phyloP scores from a whole-genome alignment of 2,888 invertebrate genomes.

The Sphecodes monilicornis region DNA sequence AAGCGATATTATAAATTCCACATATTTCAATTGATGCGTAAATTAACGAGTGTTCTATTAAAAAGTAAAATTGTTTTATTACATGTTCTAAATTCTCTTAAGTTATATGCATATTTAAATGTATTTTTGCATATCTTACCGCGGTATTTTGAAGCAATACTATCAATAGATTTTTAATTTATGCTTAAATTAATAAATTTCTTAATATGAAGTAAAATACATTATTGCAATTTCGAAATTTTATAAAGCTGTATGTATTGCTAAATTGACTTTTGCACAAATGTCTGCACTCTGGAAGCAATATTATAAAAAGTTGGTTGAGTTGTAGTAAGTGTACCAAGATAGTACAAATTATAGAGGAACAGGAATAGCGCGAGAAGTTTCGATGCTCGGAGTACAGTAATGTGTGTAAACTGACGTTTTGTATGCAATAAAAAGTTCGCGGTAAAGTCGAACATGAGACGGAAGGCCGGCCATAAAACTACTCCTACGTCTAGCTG shows the following conservation, averaged over 20 bases:
- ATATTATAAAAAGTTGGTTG: background rate
- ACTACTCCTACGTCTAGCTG: constrained; percentile 59
- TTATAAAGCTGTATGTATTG: too few species aligned
- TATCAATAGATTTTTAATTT: too few species aligned
- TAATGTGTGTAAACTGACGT: constrained; percentile 19
- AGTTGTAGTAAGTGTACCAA: background rate
- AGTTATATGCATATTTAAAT: too few species aligned
- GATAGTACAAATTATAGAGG: background rate
- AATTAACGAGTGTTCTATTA: too few species aligned
- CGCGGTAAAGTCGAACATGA: constrained; percentile 54
- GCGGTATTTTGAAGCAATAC: too few species aligned
- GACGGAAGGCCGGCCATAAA: constrained; percentile 55
- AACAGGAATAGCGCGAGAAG: background rate
- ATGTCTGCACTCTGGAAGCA: background rate
- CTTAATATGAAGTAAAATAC: background rate
- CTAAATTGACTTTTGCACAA: background rate
- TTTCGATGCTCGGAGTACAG: background rate
- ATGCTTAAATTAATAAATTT: background rate
- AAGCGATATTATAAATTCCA: too few species aligned
- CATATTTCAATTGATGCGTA: too few species aligned
- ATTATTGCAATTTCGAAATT: background rate
- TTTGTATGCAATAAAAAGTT: constrained; percentile 13
- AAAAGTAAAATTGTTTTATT: too few species aligned
- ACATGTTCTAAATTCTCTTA: too few species aligned
- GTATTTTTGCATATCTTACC: too few species aligned